Base-by-base conservation (phyloP, 2,888 invertebrate genomes). In the Oscheius sp. region DNA sequence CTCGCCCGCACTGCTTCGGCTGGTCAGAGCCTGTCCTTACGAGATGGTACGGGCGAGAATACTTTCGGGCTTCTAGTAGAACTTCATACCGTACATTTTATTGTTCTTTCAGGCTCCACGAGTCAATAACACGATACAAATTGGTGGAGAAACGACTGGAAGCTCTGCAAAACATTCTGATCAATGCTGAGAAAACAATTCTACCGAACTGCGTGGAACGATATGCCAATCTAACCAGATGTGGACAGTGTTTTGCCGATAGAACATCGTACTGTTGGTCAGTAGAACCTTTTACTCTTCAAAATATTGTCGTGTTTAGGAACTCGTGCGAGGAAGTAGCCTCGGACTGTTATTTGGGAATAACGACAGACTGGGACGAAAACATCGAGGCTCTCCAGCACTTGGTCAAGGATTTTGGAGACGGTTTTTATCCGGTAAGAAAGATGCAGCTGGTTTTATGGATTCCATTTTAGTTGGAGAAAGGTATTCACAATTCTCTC, bases 381-480 rank as follows among this genome's bases (percentile, higher is more conserved):
- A 57, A 70, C 37, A 47, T 70, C 7, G 10, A 21, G 1, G 58
- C 58, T 13, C 37, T 70, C 11, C 58, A 58, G 48, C 57, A 59
- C 13, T 47, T 70, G n/a, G 70, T 42, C 2, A 57, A 59, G 13
- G 70, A 70, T 57, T 70, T 58, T 21, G 9, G 42, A 2, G 70
- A 70, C 29, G 70, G 70, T 11, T 70, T 70, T 13, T 70, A 58
- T 59, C 58, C 58, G 21, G 70, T 70, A 10, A 48, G 35, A 5
- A 50, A 10, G 53, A 51, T 33, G 37, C 21, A 37, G 10, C 5
- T 62, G 1, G 10, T 60, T 59, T 21, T 59, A 33, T 5, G 3
- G 13, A 7, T 13, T 47, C 37, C 2, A 21, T 70, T 70, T 59
- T 47, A 70, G 70, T 33, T 70, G 32, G 70, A 70, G 33, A 57